Conservation (phyloP, 2,888 invertebrate species). For the Lepidocyrtinus sp. region DNA sequence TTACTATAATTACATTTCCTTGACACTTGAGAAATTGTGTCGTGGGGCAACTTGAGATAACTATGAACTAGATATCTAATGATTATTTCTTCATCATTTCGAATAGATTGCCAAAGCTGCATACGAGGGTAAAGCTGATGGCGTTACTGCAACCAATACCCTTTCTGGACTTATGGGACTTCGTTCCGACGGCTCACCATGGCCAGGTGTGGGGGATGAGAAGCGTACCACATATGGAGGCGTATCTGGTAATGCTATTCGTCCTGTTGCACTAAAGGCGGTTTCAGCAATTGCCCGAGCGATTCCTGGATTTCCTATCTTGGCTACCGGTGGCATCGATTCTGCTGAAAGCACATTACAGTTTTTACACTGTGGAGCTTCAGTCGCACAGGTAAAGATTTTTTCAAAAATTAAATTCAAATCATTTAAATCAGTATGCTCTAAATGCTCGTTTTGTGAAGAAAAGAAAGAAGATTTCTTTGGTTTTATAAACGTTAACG, state of each 20-base stretch:
- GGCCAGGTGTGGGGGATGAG: conserved; percentile 90
- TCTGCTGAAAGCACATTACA: conserved; percentile 96
- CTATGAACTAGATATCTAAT: conserved; percentile 76
- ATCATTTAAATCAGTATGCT: neutral
- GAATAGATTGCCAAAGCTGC: conserved; percentile 89
- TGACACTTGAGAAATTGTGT: neutral
- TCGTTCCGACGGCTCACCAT: conserved; percentile 85
- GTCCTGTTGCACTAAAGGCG: conserved; percentile 93
- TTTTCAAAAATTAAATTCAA: conserved; percentile 3
- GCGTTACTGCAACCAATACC: conserved; percentile 98
- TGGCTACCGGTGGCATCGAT: conserved; percentile 98
- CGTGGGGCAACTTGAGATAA: conserved; percentile 75
- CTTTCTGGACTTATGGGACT: conserved; percentile 95
- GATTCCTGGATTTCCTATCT: conserved; percentile 90
- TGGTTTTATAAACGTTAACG: conserved; percentile 8
- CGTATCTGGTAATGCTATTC: conserved; percentile 92
- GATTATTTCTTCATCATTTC: neutral
- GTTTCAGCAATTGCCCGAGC: conserved; percentile 89
- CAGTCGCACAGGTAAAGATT: conserved; percentile 85
- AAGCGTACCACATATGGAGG: conserved; percentile 95
- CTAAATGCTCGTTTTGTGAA: neutral
- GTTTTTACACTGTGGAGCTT: conserved; percentile 94
- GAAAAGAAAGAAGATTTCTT: neutral
- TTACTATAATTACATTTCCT: neutral
- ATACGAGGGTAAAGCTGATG: conserved; percentile 90